These are phyloP conservation scores for Drepana falcataria DNA, from an alignment of 2,888 invertebrate species.

Conservation along the genomic window DNA sequence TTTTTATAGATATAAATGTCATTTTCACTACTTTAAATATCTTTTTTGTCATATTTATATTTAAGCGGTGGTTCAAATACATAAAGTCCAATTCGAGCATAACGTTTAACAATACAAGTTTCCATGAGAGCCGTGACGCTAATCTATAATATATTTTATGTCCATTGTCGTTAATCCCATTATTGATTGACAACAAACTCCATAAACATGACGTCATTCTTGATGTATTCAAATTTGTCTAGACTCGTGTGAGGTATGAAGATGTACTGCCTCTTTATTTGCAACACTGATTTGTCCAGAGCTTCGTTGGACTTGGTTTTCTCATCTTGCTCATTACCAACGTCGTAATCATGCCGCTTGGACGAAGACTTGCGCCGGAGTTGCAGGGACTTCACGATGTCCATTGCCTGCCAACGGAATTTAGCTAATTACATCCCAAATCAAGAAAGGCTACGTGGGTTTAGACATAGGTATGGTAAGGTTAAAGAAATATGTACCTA, in stretches of 20 bases:
- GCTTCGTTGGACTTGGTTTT: slow-evolving; percentile 45
- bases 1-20: too few relatives aligned
- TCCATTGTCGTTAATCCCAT: slow-evolving; percentile 2
- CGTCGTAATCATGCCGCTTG: slow-evolving; percentile 58
- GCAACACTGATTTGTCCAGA: slow-evolving; percentile 52
- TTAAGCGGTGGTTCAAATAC: too few relatives aligned
- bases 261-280: slow-evolving; percentile 77
- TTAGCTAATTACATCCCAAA: too few relatives aligned
- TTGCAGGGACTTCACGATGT: slow-evolving; percentile 81
- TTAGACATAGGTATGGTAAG: too few relatives aligned
- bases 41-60: too few relatives aligned
- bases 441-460: too few relatives aligned
- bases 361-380: slow-evolving; percentile 63
- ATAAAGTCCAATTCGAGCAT: too few relatives aligned
- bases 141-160: not conserved
- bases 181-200: slow-evolving; percentile 73
- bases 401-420: slow-evolving; percentile 66
- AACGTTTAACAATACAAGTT: too few relatives aligned
- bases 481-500: too few relatives aligned
- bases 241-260: slow-evolving; percentile 82
- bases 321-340: slow-evolving; percentile 31
- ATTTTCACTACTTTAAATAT: too few relatives aligned
- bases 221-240: slow-evolving; percentile 79
- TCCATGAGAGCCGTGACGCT: too few relatives aligned
- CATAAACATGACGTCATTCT: slow-evolving; percentile 80